Evolutionary conservation across 2,113 vertebrate species (phyloP).

Genomic region (Natator depressus): DNA sequence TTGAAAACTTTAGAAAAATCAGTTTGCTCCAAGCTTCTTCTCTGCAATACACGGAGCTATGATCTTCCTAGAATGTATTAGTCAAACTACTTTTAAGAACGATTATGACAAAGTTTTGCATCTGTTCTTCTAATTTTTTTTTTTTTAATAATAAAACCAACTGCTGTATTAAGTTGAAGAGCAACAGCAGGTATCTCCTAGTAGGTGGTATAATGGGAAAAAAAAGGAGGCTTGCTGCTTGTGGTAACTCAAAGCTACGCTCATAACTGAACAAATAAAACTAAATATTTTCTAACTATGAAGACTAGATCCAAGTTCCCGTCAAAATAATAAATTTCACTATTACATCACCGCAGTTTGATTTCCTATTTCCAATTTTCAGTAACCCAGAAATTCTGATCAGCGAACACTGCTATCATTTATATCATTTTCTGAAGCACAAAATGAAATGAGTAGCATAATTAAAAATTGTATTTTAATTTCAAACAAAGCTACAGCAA

Average conservation of each 20-base stretch:
- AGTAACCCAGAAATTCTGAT: neutral
- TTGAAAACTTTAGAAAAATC: neutral
- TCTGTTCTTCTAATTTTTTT: neutral
- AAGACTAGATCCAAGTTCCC: neutral
- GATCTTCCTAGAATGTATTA: neutral
- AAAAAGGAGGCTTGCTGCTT: neutral
- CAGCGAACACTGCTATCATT: neutral
- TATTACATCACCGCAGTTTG: neutral
- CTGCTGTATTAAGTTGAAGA: neutral
- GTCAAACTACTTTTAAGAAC: neutral
- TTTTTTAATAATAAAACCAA: neutral
- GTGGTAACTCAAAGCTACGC: neutral
- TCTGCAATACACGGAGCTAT: neutral
- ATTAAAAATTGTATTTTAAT: neutral
- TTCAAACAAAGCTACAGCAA: slow-evolving; percentile 14
- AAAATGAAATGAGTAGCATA: neutral
- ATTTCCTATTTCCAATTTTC: neutral
- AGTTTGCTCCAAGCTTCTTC: neutral
- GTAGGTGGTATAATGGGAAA: neutral
- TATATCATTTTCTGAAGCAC: neutral
- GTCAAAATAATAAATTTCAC: neutral
- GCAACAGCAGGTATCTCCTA: neutral
- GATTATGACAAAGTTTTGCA: neutral
- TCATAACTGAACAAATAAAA: neutral
- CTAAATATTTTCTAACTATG: neutral